Percentiles rank a stretch among this genome's conserved stretches.
Evolutionary conservation across 2,113 vertebrate genomes (phyloP).

Genomic region (Dissostichus mawsoni): DNA sequence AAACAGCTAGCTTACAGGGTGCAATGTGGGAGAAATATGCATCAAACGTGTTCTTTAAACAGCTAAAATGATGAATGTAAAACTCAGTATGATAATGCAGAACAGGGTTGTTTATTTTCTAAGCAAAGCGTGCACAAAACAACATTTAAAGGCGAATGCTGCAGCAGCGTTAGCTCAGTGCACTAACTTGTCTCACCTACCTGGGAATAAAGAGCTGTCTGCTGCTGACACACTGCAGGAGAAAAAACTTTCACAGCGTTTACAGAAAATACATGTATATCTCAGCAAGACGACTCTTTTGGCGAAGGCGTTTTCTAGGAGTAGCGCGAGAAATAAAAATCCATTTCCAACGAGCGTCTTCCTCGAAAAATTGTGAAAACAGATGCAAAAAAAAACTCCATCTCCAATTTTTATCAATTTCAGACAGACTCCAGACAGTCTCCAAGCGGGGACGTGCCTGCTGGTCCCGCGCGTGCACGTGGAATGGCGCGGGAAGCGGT

Average conservation of each 20-base stretch:
- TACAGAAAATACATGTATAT: conserved; percentile 48
- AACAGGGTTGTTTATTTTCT: background rate
- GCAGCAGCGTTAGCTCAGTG: conserved; percentile 13
- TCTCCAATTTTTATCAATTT: conserved; percentile 82
- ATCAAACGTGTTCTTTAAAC: background rate
- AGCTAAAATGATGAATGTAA: too few relatives aligned
- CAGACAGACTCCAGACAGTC: conserved; percentile 87
- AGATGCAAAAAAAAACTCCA: conserved; percentile 75
- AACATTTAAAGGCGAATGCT: conserved; percentile 3
- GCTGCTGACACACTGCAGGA: conserved; percentile 69
- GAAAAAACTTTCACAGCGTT: conserved; percentile 78
- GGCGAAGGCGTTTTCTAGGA: conserved; percentile 38
- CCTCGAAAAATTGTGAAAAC: conserved; percentile 49
- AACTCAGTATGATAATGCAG: background rate
- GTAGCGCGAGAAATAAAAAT: background rate
- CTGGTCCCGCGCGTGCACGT: conserved; percentile 79
- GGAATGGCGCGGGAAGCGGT: conserved; percentile 74
- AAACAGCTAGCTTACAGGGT: conserved; percentile 24
- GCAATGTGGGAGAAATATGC: background rate
- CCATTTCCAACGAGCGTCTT: conserved; percentile 60
- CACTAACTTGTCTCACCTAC: conserved; percentile 75
- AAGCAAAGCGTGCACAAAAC: conserved; percentile 26
- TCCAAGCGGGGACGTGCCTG: conserved; percentile 80
- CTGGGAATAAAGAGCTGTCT: conserved; percentile 76
- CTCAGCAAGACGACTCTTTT: conserved; percentile 34